phyloP scores from a whole-genome alignment of 2,888 invertebrate species.

The Timandra comae region DNA sequence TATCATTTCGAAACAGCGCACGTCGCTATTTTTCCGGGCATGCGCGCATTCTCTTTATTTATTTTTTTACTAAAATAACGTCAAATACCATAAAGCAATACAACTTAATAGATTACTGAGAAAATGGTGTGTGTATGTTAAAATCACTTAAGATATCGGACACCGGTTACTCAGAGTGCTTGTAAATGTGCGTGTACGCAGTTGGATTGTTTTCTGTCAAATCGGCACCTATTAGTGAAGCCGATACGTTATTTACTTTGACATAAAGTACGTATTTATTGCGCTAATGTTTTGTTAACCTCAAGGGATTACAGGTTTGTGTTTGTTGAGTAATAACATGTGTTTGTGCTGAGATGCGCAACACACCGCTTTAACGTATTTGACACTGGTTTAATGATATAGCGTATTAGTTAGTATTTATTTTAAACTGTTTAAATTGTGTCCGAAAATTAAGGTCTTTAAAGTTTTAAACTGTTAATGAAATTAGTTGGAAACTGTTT shows the following conservation, averaged over 20 bases:
- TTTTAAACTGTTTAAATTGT: too few relatives aligned
- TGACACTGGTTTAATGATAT: constrained; percentile 6
- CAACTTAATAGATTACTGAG: constrained; percentile 16
- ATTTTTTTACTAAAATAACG: background rate
- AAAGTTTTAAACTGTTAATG: too few relatives aligned
- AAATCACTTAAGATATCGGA: constrained; percentile 17
- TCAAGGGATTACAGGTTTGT: constrained; percentile 70
- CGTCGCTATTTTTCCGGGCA: too few relatives aligned
- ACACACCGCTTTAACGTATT: constrained; percentile 15
- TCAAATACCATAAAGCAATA: constrained; percentile 1
- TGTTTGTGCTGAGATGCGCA: constrained; percentile 42
- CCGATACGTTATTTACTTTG: constrained; percentile 47
- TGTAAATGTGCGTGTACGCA: constrained; percentile 39
- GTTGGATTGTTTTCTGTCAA: constrained; percentile 53
- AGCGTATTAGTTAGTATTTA: background rate
- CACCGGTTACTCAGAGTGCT: constrained; percentile 10
- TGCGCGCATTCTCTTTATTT: background rate
- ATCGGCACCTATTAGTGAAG: constrained; percentile 64
- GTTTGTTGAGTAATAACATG: constrained; percentile 65
- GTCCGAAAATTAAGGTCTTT: too few relatives aligned
- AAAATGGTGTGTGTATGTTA: constrained; percentile 11
- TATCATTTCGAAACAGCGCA: too few relatives aligned
- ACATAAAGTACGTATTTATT: constrained; percentile 61
- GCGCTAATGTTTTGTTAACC: constrained; percentile 70
- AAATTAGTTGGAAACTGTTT: too few relatives aligned